These are phyloP conservation scores for Laothoe populi DNA, from an alignment of 2,888 invertebrate species.

Conservation along the genomic window DNA sequence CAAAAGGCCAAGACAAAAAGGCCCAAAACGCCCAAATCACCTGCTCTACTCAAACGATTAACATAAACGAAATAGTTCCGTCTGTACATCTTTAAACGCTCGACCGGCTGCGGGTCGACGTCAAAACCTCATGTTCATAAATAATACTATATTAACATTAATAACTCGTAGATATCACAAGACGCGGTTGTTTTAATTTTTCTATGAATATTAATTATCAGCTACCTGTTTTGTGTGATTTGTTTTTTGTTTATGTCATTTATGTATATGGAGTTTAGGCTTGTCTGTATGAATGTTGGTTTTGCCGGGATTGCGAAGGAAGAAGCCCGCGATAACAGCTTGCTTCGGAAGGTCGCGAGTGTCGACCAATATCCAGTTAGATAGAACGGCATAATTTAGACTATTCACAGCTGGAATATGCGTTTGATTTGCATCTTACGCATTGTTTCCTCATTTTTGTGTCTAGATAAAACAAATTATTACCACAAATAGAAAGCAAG, in stretches of 20 bases:
- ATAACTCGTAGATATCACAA: slow-evolving; percentile 29
- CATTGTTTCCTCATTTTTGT: no score
- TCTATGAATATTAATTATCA: slow-evolving; percentile 53
- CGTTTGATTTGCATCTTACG: no score
- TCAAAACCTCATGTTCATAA: slow-evolving; percentile 2
- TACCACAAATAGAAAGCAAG: no score
- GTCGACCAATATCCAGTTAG: no score
- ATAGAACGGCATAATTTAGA: no score
- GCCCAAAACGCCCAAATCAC: not conserved
- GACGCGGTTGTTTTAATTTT: slow-evolving; percentile 42
- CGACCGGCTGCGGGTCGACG: not conserved
- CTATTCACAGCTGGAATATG: no score
- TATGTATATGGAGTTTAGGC: not conserved
- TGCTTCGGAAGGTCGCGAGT: no score
- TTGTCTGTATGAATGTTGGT: not conserved
- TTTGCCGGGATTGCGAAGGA: no score
- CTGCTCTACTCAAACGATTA: slow-evolving; percentile 17
- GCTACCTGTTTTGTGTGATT: slow-evolving; percentile 40
- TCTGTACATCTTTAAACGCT: slow-evolving; percentile 4
- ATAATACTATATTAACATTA: slow-evolving; percentile 19
- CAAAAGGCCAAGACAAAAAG: not conserved
- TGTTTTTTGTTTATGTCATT: slow-evolving; percentile 18
- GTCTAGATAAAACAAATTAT: no score
- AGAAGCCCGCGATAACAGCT: no score
- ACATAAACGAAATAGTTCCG: slow-evolving; percentile 10